These are phyloP conservation scores for Limnephilus auricula DNA, from an alignment of 2,888 invertebrate genomes.

Conservation along the genomic window DNA sequence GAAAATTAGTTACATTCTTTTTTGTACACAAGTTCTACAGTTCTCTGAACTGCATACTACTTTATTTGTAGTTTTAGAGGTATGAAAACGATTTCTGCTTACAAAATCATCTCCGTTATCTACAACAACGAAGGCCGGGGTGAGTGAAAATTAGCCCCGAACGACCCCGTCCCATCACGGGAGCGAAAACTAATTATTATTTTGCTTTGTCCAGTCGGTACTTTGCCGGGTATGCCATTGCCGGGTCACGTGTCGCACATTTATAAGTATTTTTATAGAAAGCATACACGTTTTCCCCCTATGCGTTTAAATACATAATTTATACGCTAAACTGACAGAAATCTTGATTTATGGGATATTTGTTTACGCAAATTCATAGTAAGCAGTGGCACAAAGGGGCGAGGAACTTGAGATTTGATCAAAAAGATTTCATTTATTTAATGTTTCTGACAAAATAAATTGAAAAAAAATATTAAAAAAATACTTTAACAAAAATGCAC, in stretches of 20 bases:
- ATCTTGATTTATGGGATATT: conserved; percentile 26
- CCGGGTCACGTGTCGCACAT: conserved; percentile 46
- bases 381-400: not conserved
- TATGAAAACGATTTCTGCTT: not conserved
- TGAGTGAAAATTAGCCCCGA: not conserved
- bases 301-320: conserved; percentile 25
- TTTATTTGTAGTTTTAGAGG: not conserved
- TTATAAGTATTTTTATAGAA: conserved; percentile 54
- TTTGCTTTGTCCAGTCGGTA: conserved; percentile 36
- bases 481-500: not conserved
- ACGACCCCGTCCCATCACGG: not conserved
- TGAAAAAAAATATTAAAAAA: not conserved
- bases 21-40: too few species aligned
- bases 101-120: not conserved
- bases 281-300: conserved; percentile 45
- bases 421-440: not conserved
- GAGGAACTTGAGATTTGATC: not conserved
- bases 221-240: not conserved
- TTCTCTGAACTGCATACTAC: not conserved
- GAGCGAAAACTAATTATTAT: conserved; percentile 25
- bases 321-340: conserved; percentile 21
- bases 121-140: not conserved
- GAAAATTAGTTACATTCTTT: too few species aligned
- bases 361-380: not conserved
- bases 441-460: too few species aligned